Conservation (phyloP, 1,140 invertebrate species). For the Chymomyza costata region DNA sequence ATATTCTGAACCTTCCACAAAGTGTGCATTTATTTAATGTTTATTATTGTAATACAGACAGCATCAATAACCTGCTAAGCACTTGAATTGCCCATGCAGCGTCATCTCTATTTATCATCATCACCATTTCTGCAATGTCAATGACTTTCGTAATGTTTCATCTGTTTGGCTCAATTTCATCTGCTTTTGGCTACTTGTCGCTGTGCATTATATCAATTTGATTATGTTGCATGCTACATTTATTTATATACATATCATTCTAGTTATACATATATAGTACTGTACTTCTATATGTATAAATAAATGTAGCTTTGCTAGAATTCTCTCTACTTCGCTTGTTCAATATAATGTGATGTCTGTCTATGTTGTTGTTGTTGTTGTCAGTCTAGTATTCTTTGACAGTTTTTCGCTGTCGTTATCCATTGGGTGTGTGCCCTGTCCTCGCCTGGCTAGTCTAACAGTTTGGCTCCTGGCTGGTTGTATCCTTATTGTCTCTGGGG, state of each 20-base stretch:
- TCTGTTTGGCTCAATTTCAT: constrained; percentile 1
- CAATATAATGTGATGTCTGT: constrained; percentile 49
- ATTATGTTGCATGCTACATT: constrained; percentile 33
- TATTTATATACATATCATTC: no score
- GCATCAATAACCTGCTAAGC: no score
- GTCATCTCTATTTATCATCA: no score
- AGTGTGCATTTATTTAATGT: no score
- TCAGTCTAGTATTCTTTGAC: neutral
- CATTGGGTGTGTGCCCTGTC: constrained; percentile 14
- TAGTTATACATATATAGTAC: no score
- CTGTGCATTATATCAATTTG: constrained; percentile 45
- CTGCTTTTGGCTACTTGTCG: constrained; percentile 6
- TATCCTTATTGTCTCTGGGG: constrained; percentile 40
- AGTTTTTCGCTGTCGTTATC: constrained; percentile 28
- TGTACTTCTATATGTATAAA: neutral
- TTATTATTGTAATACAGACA: no score
- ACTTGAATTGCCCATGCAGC: no score
- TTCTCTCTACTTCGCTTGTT: constrained; percentile 33
- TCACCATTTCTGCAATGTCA: no score
- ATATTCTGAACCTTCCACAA: no score
- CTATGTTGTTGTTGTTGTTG: constrained; percentile 42
- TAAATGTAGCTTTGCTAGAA: constrained; percentile 45
- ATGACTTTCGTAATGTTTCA: no score
- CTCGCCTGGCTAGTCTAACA: constrained; percentile 3
- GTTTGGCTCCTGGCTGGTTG: neutral